These are phyloP conservation scores for Synergus itoensis DNA, from an alignment of 2,888 invertebrate genomes.

Conservation along the genomic window DNA sequence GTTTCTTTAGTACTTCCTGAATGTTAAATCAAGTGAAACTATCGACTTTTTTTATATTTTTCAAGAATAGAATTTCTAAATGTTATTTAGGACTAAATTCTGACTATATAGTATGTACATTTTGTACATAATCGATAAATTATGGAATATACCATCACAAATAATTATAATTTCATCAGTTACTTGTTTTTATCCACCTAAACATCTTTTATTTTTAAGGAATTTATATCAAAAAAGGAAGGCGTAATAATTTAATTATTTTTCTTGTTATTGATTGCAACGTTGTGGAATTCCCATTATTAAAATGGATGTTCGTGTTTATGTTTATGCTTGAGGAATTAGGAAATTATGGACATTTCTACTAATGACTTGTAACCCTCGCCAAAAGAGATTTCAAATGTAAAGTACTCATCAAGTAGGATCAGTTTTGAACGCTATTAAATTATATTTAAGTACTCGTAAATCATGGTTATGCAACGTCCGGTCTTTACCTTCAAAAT, in stretches of 20 bases:
- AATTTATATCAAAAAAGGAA: background rate
- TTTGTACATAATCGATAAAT: background rate
- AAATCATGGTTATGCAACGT: background rate
- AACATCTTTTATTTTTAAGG: background rate
- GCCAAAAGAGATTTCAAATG: background rate
- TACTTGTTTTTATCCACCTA: background rate
- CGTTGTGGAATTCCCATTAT: background rate
- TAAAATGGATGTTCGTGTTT: background rate
- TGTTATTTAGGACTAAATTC: background rate
- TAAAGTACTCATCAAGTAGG: background rate
- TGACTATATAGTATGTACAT: background rate
- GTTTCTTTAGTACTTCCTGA: no score
- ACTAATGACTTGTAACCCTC: background rate
- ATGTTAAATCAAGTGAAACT: no score
- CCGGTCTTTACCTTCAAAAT: background rate
- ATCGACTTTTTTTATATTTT: no score
- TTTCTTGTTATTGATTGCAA: background rate
- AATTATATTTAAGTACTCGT: background rate
- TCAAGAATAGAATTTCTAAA: no score
- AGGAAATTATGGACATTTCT: background rate
- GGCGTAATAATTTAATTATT: background rate
- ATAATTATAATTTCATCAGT: slow-evolving; percentile 3
- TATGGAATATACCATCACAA: background rate
- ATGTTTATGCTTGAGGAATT: background rate
- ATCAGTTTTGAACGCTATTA: background rate